These are phyloP conservation scores for Drosophila lacertosa DNA, from an alignment of 1,140 invertebrate genomes.

Conservation along the genomic window DNA sequence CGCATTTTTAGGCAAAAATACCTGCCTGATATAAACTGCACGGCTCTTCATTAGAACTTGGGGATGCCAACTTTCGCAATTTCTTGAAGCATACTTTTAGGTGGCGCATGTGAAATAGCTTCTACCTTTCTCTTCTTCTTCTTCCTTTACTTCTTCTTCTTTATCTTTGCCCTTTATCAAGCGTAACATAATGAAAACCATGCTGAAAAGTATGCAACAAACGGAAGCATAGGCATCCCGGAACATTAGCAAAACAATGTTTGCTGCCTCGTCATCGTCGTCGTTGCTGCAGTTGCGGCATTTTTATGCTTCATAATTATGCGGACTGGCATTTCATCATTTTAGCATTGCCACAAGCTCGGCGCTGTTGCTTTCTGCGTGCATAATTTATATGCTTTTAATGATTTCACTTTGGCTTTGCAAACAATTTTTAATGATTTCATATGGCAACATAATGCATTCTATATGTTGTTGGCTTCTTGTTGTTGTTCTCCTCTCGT, in stretches of 20 bases:
- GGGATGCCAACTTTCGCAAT: constrained; percentile 44
- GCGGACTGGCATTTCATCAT: constrained; percentile 40
- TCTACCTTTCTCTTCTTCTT: constrained; percentile 33
- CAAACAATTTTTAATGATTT: constrained; percentile 79
- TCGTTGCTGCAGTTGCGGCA: constrained; percentile 49
- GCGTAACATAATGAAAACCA: constrained; percentile 4
- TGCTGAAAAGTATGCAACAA: constrained; percentile 43
- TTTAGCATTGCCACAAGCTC: constrained; percentile 17
- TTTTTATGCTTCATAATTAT: constrained; percentile 67
- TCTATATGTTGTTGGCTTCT: constrained; percentile 21
- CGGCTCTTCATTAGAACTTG: constrained; percentile 36
- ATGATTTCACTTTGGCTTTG: constrained; percentile 65
- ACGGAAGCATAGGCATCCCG: constrained; percentile 45
- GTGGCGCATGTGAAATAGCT: constrained; percentile 69
- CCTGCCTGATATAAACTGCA: constrained; percentile 5
- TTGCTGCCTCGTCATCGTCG: constrained; percentile 35
- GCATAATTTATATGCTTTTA: constrained; percentile 82
- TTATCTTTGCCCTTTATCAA: not conserved
- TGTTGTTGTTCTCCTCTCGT: constrained; percentile 23
- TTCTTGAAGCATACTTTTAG: constrained; percentile 76
- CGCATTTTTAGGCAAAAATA: constrained; percentile 26
- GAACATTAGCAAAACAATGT: constrained; percentile 73
- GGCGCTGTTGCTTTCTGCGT: constrained; percentile 16
- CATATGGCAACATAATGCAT: constrained; percentile 60
- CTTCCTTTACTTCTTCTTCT: not conserved